Percentiles rank a stretch among this genome's conserved stretches.
Evolutionary conservation across 2,888 invertebrate genomes (phyloP).

Genomic region (Acleris laterana): DNA sequence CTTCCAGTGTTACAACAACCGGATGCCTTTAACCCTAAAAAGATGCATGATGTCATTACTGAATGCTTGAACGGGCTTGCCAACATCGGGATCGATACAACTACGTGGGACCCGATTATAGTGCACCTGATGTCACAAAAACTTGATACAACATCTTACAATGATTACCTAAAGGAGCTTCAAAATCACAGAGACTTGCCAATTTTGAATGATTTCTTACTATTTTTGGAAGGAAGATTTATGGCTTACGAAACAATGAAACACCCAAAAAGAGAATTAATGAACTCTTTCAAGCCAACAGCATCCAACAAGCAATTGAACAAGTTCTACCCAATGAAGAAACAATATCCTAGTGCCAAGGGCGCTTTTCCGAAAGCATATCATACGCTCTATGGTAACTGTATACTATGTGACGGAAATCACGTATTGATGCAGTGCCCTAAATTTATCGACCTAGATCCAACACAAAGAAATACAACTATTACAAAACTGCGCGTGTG

Average conservation of each 20-base stretch:
- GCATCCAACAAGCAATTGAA: neutral
- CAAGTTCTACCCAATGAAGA: neutral
- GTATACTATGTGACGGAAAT: conserved; percentile 11
- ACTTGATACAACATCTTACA: conserved; percentile 37
- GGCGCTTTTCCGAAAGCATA: neutral
- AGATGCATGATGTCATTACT: conserved; percentile 38
- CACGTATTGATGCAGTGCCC: conserved; percentile 28
- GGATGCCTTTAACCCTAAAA: conserved; percentile 20
- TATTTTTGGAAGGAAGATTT: conserved; percentile 39
- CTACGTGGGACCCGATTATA: conserved; percentile 40
- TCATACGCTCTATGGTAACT: conserved; percentile 13
- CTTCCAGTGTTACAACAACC: conserved; percentile 36
- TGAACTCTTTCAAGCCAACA: neutral
- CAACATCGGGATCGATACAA: conserved; percentile 36
- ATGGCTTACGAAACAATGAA: conserved; percentile 39
- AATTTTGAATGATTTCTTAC: conserved; percentile 32
- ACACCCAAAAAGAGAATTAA: conserved; percentile 1
- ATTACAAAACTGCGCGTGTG: conserved; percentile 21
- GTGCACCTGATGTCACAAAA: conserved; percentile 41
- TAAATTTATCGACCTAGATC: conserved; percentile 22
- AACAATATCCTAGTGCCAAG: neutral
- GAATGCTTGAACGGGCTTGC: conserved; percentile 38
- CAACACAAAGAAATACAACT: conserved; percentile 7
- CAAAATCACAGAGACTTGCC: conserved; percentile 30
- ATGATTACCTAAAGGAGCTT: conserved; percentile 39